Evolutionary conservation across 2,797 vertebrate genomes (phyloP).

Genomic region (Falco novaeseelandiae): DNA sequence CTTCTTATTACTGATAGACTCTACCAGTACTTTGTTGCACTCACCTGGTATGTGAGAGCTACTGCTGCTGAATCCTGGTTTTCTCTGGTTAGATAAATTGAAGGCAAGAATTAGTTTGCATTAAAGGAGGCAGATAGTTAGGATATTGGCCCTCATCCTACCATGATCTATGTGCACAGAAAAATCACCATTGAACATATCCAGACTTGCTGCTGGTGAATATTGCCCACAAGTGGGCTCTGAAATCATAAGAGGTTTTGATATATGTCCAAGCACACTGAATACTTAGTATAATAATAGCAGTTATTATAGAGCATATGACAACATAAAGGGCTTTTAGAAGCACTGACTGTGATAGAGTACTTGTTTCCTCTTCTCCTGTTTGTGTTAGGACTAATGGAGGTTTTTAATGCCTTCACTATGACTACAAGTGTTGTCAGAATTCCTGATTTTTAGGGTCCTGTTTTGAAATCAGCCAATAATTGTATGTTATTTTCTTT

Average conservation of each 20-base stretch:
- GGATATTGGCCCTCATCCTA: neutral
- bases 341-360: neutral
- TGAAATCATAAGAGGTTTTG: neutral
- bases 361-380: neutral
- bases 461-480: too few species aligned
- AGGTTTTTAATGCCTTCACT: neutral
- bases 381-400: neutral
- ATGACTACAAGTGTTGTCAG: neutral
- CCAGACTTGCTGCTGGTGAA: neutral
- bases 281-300: neutral
- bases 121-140: neutral
- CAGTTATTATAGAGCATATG: accelerated
- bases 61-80: neutral
- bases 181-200: neutral
- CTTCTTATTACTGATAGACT: neutral
- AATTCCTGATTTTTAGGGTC: neutral
- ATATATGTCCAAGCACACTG: neutral
- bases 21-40: neutral
- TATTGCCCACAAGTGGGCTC: neutral
- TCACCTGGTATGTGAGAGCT: neutral
- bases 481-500: neutral
- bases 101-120: neutral
- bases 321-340: neutral
- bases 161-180: neutral
- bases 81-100: neutral